These are phyloP conservation scores for Pygoscelis antarcticus DNA, from an alignment of 2,113 vertebrate species.

Conservation along the genomic window DNA sequence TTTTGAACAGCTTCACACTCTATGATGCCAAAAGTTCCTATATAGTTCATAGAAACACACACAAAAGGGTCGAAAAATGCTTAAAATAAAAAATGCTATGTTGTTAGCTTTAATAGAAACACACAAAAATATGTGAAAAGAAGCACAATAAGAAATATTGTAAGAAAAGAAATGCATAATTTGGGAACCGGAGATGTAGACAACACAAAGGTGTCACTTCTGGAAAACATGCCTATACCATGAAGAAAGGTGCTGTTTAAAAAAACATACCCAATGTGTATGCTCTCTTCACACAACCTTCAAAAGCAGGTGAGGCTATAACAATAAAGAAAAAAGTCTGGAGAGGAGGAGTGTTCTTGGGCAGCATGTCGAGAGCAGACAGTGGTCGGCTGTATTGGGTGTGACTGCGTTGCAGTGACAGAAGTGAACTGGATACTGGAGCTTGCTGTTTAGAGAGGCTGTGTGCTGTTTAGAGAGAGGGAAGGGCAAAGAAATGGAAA, in stretches of 20 bases:
- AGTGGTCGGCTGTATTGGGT: not conserved
- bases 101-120: not conserved
- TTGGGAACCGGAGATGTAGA: not conserved
- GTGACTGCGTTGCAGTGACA: rapidly evolving
- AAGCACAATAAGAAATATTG: not conserved
- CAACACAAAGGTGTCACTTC: not conserved
- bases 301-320: not conserved
- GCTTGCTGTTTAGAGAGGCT: not conserved
- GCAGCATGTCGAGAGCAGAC: not conserved
- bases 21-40: not conserved
- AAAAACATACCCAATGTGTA: not conserved
- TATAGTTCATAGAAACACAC: not conserved
- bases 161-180: not conserved
- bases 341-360: not conserved
- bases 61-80: not conserved
- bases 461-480: not conserved
- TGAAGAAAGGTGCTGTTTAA: not conserved
- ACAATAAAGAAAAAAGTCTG: not conserved
- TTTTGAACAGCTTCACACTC: not conserved
- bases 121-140: not conserved
- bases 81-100: not conserved
- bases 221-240: not conserved
- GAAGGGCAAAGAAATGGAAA: not conserved
- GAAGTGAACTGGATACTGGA: not conserved
- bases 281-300: not conserved